A percentile compares a stretch with the other conserved stretches of the same genome.
Conservation (phyloP, 1,140 invertebrate species). For the Drosophila pectinifera region DNA sequence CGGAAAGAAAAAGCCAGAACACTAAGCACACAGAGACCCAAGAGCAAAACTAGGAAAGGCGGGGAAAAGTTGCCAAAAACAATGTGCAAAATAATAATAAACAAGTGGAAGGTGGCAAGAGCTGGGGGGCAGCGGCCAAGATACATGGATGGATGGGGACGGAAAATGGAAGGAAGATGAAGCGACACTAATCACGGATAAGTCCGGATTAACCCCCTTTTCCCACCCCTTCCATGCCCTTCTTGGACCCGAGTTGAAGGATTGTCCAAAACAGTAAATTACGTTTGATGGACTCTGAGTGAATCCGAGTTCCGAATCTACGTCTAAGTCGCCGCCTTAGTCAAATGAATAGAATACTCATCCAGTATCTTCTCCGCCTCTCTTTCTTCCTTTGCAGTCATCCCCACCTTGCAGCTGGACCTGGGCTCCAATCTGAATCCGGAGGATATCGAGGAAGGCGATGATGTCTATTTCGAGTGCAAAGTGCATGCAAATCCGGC, state of each 20-base stretch:
- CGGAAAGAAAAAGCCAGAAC: constrained; percentile 23
- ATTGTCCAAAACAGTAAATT: constrained; percentile 63
- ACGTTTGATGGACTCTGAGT: constrained; percentile 42
- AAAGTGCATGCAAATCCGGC: constrained; percentile 93
- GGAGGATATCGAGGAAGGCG: constrained; percentile 94
- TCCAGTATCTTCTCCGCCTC: constrained; percentile 9
- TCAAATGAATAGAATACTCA: constrained; percentile 42
- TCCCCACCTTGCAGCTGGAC: constrained; percentile 90
- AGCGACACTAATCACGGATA: constrained; percentile 82
- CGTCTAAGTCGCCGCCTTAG: constrained; percentile 38
- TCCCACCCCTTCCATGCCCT: constrained; percentile 20
- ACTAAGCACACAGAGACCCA: constrained; percentile 23
- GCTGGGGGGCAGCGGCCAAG: constrained; percentile 2
- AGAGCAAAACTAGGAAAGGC: constrained; percentile 28
- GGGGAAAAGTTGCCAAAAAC: constrained; percentile 46
- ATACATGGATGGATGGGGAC: constrained; percentile 6
- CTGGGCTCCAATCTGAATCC: constrained; percentile 94
- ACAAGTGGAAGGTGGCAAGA: constrained; percentile 42
- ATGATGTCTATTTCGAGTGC: constrained; percentile 96
- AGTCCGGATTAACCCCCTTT: constrained; percentile 79
- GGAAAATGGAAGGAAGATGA: constrained; percentile 31
- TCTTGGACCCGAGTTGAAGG: constrained; percentile 22
- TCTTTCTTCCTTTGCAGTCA: constrained; percentile 87
- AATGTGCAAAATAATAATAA: constrained; percentile 72
- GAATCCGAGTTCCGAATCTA: constrained; percentile 20